These are phyloP conservation scores for Aselliscus stoliczkanus DNA, from an alignment of 2,797 vertebrate genomes.

Conservation along the genomic window DNA sequence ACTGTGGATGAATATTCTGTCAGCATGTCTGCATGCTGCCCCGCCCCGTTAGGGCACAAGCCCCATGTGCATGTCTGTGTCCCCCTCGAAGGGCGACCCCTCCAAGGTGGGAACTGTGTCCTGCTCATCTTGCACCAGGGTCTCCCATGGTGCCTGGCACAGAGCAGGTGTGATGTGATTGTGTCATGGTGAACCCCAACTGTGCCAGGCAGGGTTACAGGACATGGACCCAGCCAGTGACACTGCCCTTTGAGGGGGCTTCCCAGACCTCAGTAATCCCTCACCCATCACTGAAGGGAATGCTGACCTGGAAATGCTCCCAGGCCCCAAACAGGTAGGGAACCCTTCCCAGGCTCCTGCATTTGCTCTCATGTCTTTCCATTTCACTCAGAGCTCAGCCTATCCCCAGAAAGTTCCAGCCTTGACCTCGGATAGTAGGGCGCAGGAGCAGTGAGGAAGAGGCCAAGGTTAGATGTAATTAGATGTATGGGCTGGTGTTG, in stretches of 20 bases:
- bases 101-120: not conserved
- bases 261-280: not conserved
- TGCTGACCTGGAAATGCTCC: not conserved
- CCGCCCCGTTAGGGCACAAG: too few relatives aligned
- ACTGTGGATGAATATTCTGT: not conserved
- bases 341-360: not conserved
- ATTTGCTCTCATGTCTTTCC: not conserved
- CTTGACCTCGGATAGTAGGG: not conserved
- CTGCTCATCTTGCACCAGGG: not conserved
- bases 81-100: not conserved
- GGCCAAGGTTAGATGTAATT: not conserved
- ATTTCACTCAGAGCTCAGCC: not conserved
- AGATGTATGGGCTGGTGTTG: not conserved
- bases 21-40: not conserved
- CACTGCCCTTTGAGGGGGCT: not conserved
- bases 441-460: not conserved
- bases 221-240: not conserved
- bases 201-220: not conserved
- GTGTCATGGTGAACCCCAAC: not conserved
- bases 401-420: not conserved
- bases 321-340: too few relatives aligned
- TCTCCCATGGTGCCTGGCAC: not conserved
- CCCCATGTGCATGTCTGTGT: not conserved
- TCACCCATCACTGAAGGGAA: not conserved
- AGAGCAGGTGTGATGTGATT: not conserved